Evolutionary conservation across 2,888 invertebrate species (phyloP).

Genomic region (Mythimna loreyi): DNA sequence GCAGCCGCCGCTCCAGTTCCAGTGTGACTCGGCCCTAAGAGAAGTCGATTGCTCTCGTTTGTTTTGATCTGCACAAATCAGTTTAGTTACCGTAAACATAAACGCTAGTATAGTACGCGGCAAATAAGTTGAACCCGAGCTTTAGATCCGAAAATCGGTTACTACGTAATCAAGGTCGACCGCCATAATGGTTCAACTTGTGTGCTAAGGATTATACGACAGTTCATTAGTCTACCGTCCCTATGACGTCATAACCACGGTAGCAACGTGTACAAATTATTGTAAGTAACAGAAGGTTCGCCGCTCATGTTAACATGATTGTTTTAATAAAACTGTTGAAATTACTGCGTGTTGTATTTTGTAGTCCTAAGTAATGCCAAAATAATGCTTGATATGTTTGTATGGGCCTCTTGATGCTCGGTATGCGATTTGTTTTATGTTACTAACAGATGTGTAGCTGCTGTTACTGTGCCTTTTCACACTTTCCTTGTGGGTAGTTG

Average conservation of each 20-base stretch:
- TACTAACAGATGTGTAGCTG: slow-evolving; percentile 6
- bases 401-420: slow-evolving; percentile 48
- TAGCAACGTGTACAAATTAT: slow-evolving; percentile 57
- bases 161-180: no score
- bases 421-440: slow-evolving; percentile 41
- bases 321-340: slow-evolving; percentile 63
- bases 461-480: background rate
- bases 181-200: no score
- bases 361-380: slow-evolving; percentile 61
- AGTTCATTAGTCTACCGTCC: slow-evolving; percentile 12
- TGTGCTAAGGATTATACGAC: no score
- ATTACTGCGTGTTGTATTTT: slow-evolving; percentile 55
- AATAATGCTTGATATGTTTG: slow-evolving; percentile 60
- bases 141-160: no score
- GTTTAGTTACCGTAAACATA: slow-evolving; percentile 26
- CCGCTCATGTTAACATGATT: slow-evolving; percentile 43
- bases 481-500: background rate
- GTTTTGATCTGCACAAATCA: slow-evolving; percentile 6
- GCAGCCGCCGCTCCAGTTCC: no score
- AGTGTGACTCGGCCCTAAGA: no score
- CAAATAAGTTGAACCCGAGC: no score
- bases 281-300: slow-evolving; percentile 47
- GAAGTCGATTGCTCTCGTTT: background rate
- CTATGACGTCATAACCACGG: slow-evolving; percentile 22
- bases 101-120: no score